Base-by-base conservation (phyloP, 1,140 invertebrate genomes). In the Linepithema humile region DNA sequence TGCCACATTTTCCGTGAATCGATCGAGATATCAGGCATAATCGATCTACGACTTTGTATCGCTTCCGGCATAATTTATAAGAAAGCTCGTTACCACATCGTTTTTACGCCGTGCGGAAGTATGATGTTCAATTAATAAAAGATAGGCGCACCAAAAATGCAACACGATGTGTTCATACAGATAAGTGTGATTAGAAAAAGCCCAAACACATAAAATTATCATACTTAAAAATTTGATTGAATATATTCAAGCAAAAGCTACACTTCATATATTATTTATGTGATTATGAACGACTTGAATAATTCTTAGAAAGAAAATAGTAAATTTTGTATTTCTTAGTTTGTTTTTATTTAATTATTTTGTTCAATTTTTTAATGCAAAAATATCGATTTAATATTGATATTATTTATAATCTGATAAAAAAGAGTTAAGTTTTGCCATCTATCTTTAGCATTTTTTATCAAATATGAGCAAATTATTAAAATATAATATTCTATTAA, bases 1-100 rank as follows among this genome's bases (percentile, higher is more conserved):
- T n/a, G 12, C 60, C 15, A 70, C 74, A 65, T 72, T 85, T 85
- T 82, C 53, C 69, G n/a, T 48, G 43, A 80, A 80, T 80, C 35
- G 35, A 55, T 69, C n/a, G 50, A 80, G 65, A 70, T 57, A 80
- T 17, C 35, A 12, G n/a, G 48, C 64, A 32, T 57, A 9, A 23
- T 55, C 23, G n/a, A 43, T 69, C 35, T 23, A 20, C 17, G 38
- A 40, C 32, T 57, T 20, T 69, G 7, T 26, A 23, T 43, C 23
- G 17, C 12, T 80, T 80, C 64, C 75, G 75, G 75, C 50, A 5
- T 32, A 78, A 43, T 55, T 69, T 17, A 38, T 15, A 80, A 38
- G 12, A 40, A 29, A 57, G 64, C 53, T 80, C 7, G 48, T 78
- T 67, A 67, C 7, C 20, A 29, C n/a, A 15, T 15, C 12, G 69